Conservation (phyloP, 37 sponge, comb jelly and placozoan genomes). For the Ianthella basta region DNA sequence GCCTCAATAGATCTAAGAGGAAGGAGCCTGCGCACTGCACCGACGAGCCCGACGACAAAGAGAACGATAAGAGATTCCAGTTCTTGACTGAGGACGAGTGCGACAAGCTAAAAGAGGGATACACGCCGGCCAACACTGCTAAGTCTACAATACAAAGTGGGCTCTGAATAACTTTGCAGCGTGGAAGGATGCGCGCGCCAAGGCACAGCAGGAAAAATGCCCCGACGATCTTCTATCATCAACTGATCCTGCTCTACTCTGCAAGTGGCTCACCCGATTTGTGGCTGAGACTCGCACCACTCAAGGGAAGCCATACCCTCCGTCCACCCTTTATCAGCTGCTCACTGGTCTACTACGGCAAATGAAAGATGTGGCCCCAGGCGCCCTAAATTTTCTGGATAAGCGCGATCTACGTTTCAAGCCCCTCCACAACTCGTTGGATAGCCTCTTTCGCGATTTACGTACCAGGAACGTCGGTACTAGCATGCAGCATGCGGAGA, state of each 20-base stretch:
- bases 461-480: conserved; percentile 29
- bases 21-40: too few relatives aligned
- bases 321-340: conserved; percentile 35
- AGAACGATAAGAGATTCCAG: too few relatives aligned
- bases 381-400: not conserved
- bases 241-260: not conserved
- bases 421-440: not conserved
- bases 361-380: not conserved
- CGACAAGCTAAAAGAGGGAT: too few relatives aligned
- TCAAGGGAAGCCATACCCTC: conserved; percentile 23
- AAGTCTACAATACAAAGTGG: too few relatives aligned
- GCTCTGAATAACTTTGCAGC: too few relatives aligned
- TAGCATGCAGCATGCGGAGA: conserved; percentile 4
- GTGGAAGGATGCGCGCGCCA: too few relatives aligned
- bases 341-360: conserved; percentile 34
- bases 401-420: not conserved
- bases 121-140: too few relatives aligned
- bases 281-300: not conserved
- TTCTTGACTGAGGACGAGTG: too few relatives aligned
- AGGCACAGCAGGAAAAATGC: too few relatives aligned
- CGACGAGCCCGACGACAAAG: too few relatives aligned
- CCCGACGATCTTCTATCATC: too few relatives aligned
- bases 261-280: not conserved
- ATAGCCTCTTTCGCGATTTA: conserved; percentile 2
- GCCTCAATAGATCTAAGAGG: too few relatives aligned